A percentile compares a stretch with the other conserved stretches of the same genome.
These are phyloP conservation scores for Tricholaema leucomelas DNA, from an alignment of 2,113 vertebrate genomes.

Conservation along the genomic window DNA sequence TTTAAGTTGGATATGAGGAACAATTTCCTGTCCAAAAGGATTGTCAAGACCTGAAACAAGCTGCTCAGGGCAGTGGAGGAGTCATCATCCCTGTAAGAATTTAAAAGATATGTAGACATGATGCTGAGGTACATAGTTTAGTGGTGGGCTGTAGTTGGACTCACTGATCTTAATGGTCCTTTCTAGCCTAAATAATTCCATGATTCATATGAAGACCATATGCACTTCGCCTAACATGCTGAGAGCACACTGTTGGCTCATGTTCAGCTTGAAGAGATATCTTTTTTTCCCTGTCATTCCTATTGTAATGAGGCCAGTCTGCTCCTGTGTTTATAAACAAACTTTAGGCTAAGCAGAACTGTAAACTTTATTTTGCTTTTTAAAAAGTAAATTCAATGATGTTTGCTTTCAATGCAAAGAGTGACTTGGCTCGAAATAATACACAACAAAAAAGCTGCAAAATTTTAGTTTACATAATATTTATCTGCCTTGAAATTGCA, in stretches of 20 bases:
- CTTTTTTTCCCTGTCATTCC: not conserved
- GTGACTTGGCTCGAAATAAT: not conserved
- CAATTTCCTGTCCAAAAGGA: too few species aligned
- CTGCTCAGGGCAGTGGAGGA: too few species aligned
- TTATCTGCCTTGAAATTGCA: slow-evolving; percentile 26
- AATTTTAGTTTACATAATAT: slow-evolving; percentile 18
- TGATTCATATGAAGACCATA: not conserved
- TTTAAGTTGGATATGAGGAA: too few species aligned
- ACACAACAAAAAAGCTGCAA: not conserved
- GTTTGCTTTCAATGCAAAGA: slow-evolving; percentile 23
- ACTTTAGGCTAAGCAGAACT: not conserved
- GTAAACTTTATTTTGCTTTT: slow-evolving; percentile 19
- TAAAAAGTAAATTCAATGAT: not conserved
- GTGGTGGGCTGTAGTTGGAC: too few species aligned
- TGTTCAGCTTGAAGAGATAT: not conserved
- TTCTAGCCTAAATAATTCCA: not conserved
- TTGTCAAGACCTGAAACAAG: too few species aligned
- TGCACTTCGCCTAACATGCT: not conserved
- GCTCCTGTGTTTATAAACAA: slow-evolving; percentile 44
- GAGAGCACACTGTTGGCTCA: not conserved
- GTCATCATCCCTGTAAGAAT: too few species aligned
- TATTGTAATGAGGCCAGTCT: not conserved
- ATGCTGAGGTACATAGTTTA: too few species aligned
- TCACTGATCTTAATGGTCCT: too few species aligned
- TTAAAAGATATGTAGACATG: too few species aligned